Base-by-base conservation (phyloP, 2,113 vertebrate genomes). In the Gambusia holbrooki region DNA sequence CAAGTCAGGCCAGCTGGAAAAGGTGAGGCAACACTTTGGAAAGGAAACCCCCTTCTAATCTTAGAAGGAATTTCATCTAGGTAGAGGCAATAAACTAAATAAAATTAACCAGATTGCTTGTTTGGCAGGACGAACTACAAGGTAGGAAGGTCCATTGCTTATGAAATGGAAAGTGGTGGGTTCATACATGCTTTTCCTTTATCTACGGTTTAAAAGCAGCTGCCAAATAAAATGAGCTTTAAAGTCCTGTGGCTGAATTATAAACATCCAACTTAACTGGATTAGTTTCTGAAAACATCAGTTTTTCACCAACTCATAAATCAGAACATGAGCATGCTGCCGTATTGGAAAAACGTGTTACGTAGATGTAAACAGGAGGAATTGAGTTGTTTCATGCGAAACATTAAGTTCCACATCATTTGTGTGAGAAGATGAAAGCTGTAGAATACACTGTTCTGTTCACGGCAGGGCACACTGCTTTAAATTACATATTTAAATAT, bases 1-100 rank as follows among this genome's bases (percentile, higher is more conserved):
- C 71, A 97, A 95, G 92, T 95, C 93, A 0, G 98, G 98, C 82
- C 98, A 99, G 80, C 92, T 99, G 92, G 98, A 99, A 88, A 99
- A 98, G 97, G 98, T 99, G 85, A 96, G 86, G 69, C 83, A 80
- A 92, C 85, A 22, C 72, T 81, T 79, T 74, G 70, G 78, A 83
- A 76, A 62, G 35, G 67, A 82, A 66, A 69, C 37, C 62, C 75
- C 54, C 19, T 33, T 73, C 76, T 74, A 62, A 61, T 75, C 30
- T 32, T 69, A 86, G 82, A 85, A 77, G 81, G 84, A 15, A 82
- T 83, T 80, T 83, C 75, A 73, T 64, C 85, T 62, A 70, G 81
- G 91, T 79, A 45, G 64, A 27, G 80, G 54, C 77, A 79, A 74
- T 83, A 85, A 87, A 84, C 79, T 77, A 87, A 84, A 82, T 76